These are phyloP conservation scores for Amblyjoppa fuscipennis DNA, from an alignment of 2,888 invertebrate genomes.

Conservation along the genomic window DNA sequence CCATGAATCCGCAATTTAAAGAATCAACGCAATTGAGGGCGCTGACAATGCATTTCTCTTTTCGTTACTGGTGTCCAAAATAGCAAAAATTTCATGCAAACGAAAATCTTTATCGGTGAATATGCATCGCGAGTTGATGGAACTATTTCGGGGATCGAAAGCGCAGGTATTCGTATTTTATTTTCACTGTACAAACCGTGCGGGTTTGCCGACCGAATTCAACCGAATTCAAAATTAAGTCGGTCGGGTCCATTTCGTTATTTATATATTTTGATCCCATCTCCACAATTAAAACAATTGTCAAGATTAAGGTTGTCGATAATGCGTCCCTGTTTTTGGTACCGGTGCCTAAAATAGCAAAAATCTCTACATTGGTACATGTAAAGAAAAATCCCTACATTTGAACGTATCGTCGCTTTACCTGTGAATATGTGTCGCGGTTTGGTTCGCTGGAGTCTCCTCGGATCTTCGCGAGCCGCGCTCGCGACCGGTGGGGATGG, in stretches of 20 bases:
- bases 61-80: neutral
- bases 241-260: neutral
- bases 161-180: conserved; percentile 42
- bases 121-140: neutral
- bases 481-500: too few relatives aligned
- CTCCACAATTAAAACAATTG: neutral
- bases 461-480: too few relatives aligned
- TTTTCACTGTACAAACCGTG: neutral
- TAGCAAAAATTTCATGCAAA: too few relatives aligned
- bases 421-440: too few relatives aligned
- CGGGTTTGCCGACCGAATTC: too few relatives aligned
- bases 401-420: too few relatives aligned
- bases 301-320: neutral
- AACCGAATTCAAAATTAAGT: neutral
- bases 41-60: neutral
- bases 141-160: conserved; percentile 26
- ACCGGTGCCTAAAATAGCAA: too few relatives aligned
- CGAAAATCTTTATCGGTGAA: too few relatives aligned
- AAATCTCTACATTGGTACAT: too few relatives aligned
- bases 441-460: too few relatives aligned
- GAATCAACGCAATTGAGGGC: neutral
- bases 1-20: neutral
- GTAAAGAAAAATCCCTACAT: too few relatives aligned
- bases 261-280: neutral
- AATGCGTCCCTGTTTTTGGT: neutral